Percentiles rank a stretch among this genome's conserved stretches.
Conservation (phyloP, 2,797 vertebrate species). For the Tragelaphus eurycerus region DNA sequence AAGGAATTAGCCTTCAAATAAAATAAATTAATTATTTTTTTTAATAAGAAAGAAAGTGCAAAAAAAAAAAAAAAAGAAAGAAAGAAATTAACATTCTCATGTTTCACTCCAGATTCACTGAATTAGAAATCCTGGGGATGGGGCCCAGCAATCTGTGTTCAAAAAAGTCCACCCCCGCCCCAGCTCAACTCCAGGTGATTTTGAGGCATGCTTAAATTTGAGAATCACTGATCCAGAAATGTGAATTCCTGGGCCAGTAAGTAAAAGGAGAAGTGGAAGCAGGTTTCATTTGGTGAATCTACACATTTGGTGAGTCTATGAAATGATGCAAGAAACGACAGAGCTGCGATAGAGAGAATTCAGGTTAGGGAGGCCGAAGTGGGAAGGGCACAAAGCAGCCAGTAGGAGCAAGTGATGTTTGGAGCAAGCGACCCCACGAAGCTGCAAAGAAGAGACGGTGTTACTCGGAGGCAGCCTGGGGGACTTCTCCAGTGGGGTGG, state of each 20-base stretch:
- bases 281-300: background rate
- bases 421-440: background rate
- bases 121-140: background rate
- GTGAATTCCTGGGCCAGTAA: background rate
- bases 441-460: background rate
- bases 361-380: background rate
- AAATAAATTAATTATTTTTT: background rate
- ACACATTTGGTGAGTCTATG: background rate
- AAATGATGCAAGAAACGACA: background rate
- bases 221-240: background rate
- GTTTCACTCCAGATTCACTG: background rate
- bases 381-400: background rate
- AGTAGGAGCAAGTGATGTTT: background rate
- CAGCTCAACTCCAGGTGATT: background rate
- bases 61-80: background rate
- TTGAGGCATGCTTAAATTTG: background rate
- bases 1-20: background rate
- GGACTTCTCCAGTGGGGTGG: background rate
- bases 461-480: fast-evolving
- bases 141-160: background rate
- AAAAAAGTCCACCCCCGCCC: background rate
- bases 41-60: background rate
- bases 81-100: background rate
- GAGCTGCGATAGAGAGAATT: background rate
- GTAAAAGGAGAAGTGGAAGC: background rate